Percentiles rank a stretch among this genome's conserved stretches.
These are phyloP conservation scores for Seriola dumerili DNA, from an alignment of 2,113 vertebrate species.

Conservation along the genomic window DNA sequence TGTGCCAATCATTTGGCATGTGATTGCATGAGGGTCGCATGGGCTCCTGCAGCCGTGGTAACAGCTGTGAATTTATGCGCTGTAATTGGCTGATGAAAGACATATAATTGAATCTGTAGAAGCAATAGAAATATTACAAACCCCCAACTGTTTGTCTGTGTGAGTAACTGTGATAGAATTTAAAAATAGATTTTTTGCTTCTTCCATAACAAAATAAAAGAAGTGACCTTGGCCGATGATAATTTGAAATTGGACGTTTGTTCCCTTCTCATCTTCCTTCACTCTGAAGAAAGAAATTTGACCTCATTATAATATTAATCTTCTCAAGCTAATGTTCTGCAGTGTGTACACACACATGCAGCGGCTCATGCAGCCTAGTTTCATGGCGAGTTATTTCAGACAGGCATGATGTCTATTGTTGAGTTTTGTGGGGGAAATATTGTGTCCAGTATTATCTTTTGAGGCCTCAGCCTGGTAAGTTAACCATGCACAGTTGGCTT, in stretches of 20 bases:
- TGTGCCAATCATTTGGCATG: constrained; percentile 31
- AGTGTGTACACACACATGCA: background rate
- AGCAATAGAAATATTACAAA: constrained; percentile 46
- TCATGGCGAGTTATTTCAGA: constrained; percentile 2
- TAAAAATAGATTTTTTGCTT: constrained; percentile 15
- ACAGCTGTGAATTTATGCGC: constrained; percentile 67
- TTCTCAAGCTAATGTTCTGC: constrained; percentile 14
- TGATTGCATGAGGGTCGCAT: constrained; percentile 3
- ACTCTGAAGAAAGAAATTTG: constrained; percentile 28
- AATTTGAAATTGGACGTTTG: constrained; percentile 27
- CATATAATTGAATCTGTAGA: constrained; percentile 72
- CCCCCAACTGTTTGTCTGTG: constrained; percentile 27
- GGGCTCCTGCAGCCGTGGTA: constrained; percentile 34
- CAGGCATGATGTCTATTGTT: background rate
- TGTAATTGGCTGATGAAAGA: constrained; percentile 72
- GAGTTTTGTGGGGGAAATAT: background rate
- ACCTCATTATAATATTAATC: constrained; percentile 45
- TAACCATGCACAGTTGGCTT: background rate
- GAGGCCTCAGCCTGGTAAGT: background rate
- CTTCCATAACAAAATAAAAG: background rate
- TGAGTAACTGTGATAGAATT: constrained; percentile 22
- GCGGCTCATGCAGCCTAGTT: constrained; percentile 14
- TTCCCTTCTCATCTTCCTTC: background rate
- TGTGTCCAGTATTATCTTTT: background rate
- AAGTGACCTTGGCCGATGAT: constrained; percentile 3